A percentile compares a stretch with the other conserved stretches of the same genome.
Evolutionary conservation across 2,113 vertebrate species (phyloP).

Genomic region (Scomber scombrus): DNA sequence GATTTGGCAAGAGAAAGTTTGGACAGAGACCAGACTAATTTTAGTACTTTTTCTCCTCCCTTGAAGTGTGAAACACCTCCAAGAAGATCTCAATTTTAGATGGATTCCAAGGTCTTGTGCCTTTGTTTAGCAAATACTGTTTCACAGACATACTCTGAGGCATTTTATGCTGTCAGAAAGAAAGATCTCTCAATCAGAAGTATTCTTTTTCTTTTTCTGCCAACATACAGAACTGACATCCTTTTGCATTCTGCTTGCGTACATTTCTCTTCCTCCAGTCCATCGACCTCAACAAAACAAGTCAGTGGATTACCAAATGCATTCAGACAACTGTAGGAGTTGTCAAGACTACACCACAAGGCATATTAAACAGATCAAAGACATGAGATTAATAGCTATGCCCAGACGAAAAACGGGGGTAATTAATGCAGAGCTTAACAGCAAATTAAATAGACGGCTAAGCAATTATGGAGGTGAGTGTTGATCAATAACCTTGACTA

Average conservation of each 20-base stretch:
- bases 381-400: slow-evolving; percentile 70
- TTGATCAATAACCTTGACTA: slow-evolving; percentile 79
- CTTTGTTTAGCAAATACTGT: slow-evolving; percentile 44
- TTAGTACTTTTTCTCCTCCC: slow-evolving; percentile 43
- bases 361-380: slow-evolving; percentile 76
- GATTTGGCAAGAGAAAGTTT: slow-evolving; percentile 71
- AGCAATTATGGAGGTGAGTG: slow-evolving; percentile 73
- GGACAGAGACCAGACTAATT: slow-evolving; percentile 62
- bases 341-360: slow-evolving; percentile 62
- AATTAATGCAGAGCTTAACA: slow-evolving; percentile 74
- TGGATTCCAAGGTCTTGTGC: slow-evolving; percentile 36
- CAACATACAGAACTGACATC: neutral
- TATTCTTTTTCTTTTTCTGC: neutral
- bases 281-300: slow-evolving; percentile 21
- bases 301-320: slow-evolving; percentile 44
- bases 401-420: slow-evolving; percentile 63
- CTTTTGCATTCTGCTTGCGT: neutral
- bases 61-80: slow-evolving; percentile 58
- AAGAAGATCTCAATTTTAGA: slow-evolving; percentile 55
- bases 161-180: slow-evolving; percentile 34
- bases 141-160: slow-evolving; percentile 10
- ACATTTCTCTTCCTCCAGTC: neutral
- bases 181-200: slow-evolving; percentile 52
- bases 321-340: slow-evolving; percentile 49
- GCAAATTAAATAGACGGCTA: slow-evolving; percentile 76